Evolutionary conservation across 2,888 invertebrate species (phyloP), one percentile per base, ranked within the genome.

Genomic region (Phorcus lineatus): DNA sequence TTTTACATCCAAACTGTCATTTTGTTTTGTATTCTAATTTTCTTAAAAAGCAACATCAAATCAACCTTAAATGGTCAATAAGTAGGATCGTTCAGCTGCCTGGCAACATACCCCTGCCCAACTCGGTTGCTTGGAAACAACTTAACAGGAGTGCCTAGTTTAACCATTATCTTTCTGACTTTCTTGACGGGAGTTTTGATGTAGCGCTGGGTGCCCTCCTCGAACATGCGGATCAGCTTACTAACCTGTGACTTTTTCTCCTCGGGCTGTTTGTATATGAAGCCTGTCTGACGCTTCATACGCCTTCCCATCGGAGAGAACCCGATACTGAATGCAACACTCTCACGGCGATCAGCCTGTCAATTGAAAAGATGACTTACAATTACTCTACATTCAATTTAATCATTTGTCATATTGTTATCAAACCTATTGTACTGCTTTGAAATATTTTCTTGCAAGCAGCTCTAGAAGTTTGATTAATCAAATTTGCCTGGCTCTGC

Each of bases 251-350:
- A 79, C 55, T 47, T 80, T 70, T 57, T 84, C 77, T 77, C 82
- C 78, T 28, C 85, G 54, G 80, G 86, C 82, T 86, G 86, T 47
- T 84, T 87, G 74, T 85, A 83, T 22, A 89, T 83, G 79, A 89
- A 89, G 3, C 84, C 88, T 31, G 85, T 85, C 79, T 88, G 88
- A 11, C 86, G 82, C 31, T 80, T 85, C 52, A 88, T 84, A 31
- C 82, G 81, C 80, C 79, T 70, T 40, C 79, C 80, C 76, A 81
- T 84, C 7, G 91, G 91, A 36, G 90, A 90, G 85, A 90, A 90
- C 19, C 89, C 82, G n/a, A 67, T 66, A 53, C 67, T 67, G 24
- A 74, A 74, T 2, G 47, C 88, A 53, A 91, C 86, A 78, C 87
- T 89, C 28, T 89, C 87, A 24, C 86, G 79, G 31, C 83, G 79